Base-by-base conservation (phyloP, 2,797 vertebrate species). In the Bucorvus abyssinicus region DNA sequence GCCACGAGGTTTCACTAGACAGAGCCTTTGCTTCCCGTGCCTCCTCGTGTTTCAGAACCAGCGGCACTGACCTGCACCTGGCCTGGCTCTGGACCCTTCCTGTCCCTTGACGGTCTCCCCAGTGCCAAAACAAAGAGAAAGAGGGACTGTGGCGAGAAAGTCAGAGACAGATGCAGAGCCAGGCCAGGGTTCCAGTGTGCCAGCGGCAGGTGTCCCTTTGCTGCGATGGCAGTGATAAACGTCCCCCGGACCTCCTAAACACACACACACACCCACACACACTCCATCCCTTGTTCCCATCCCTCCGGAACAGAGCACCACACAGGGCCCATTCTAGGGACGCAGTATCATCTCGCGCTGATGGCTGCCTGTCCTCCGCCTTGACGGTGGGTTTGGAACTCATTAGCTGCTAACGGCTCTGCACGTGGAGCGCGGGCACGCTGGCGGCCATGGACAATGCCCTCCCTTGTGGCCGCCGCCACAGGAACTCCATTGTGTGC, bases 401-500 rank as follows among this genome's bases (percentile, higher is more conserved):
- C 79, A 8, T 5, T 36, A 60, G 70, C 63, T 5, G 79, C 81
- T 36, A 38, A 24, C 7, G 59, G 65, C 61, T 30, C 59, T 13
- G 83, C 82, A 34, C 70, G 67, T 49, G 40, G 92, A 85, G 87
- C 87, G 10, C 47, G 27, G 93, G 45, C 87, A 45, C n/a, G 9
- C 87, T 80, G 1, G 14, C 44, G 75, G 45, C 61, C 1, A 1
- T 12, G 21, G 90, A 96, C 85, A 89, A 94, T 60, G 88, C n/a
- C 56, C 61, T 77, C 61, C 71, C 85, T 84, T 89, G 89, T 96
- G 81, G 75, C 65, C 4, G 2, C 70, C 1, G 17, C 86, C 86
- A 96, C 89, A 96, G 96, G 75, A 84, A 80, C 94, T 53, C 60
- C 61, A 45, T 56, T 96, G 93, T 89, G 63, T 8, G 69, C 34